These are phyloP conservation scores for Chloebia gouldiae DNA, from an alignment of 2,113 vertebrate genomes.

Conservation along the genomic window DNA sequence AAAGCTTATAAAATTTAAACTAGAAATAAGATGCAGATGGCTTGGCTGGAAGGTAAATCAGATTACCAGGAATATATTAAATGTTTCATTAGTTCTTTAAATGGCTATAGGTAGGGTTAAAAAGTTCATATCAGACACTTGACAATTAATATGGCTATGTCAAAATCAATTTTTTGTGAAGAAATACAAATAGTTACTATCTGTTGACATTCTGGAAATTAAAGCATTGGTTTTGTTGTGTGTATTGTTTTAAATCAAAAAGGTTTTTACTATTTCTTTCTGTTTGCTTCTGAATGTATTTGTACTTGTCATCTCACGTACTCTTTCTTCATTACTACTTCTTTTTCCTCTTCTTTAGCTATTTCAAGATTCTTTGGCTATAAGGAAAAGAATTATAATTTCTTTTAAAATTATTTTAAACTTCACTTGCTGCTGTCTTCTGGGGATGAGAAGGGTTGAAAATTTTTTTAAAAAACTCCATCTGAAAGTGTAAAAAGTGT, in stretches of 20 bases:
- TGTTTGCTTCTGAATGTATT: background rate
- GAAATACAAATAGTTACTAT: background rate
- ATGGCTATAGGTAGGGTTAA: background rate
- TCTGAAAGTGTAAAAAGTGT: background rate
- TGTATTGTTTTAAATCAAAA: background rate
- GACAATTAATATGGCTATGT: background rate
- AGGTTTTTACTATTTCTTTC: background rate
- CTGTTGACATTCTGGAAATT: background rate
- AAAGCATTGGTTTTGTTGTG: background rate
- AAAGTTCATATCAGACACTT: background rate
- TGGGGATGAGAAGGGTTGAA: background rate
- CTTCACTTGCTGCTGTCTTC: background rate
- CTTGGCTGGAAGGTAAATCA: background rate
- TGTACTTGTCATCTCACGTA: background rate
- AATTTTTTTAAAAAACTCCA: background rate
- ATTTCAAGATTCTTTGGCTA: background rate
- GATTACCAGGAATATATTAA: background rate
- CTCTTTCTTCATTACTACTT: background rate
- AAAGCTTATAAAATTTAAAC: background rate
- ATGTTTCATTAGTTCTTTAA: background rate
- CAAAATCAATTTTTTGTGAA: background rate
- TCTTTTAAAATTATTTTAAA: background rate
- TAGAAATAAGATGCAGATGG: background rate
- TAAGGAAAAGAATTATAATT: background rate
- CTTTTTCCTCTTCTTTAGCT: background rate